These are phyloP conservation scores for Telmatherina bonti DNA, from an alignment of 2,797 vertebrate species.

Conservation along the genomic window DNA sequence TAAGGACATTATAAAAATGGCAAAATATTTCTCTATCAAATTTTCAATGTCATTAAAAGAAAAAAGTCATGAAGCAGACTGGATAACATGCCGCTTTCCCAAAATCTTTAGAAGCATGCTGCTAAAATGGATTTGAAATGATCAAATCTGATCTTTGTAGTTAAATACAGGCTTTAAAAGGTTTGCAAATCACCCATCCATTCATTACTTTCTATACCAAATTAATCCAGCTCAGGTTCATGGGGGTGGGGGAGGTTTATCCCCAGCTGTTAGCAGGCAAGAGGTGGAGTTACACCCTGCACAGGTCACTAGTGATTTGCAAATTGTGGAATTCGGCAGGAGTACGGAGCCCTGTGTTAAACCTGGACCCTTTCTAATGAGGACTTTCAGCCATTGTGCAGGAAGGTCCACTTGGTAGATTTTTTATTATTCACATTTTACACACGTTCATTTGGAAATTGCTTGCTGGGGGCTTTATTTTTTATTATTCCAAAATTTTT, in stretches of 20 bases:
- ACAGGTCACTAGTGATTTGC: background rate
- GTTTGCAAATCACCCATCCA: background rate
- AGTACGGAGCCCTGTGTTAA: background rate
- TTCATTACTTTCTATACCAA: background rate
- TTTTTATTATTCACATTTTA: background rate
- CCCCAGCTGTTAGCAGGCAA: background rate
- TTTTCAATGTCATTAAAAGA: background rate
- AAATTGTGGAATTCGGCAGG: background rate
- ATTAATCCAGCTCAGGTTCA: background rate
- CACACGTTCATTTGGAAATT: background rate
- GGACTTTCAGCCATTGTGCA: background rate
- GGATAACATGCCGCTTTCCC: background rate
- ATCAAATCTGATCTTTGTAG: no score
- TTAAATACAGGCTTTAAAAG: background rate
- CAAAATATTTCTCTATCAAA: background rate
- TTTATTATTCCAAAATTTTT: background rate
- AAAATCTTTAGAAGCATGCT: no score
- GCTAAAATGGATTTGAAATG: no score
- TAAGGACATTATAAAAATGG: background rate
- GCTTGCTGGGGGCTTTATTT: background rate
- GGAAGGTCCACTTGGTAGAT: background rate
- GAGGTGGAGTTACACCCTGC: background rate
- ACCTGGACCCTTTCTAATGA: background rate
- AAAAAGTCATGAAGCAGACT: background rate
- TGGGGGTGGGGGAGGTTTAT: background rate